Percentiles rank a stretch among this genome's conserved stretches.
Conservation (phyloP, 2,888 invertebrate genomes). For the Macrosoma leucophasiata region DNA sequence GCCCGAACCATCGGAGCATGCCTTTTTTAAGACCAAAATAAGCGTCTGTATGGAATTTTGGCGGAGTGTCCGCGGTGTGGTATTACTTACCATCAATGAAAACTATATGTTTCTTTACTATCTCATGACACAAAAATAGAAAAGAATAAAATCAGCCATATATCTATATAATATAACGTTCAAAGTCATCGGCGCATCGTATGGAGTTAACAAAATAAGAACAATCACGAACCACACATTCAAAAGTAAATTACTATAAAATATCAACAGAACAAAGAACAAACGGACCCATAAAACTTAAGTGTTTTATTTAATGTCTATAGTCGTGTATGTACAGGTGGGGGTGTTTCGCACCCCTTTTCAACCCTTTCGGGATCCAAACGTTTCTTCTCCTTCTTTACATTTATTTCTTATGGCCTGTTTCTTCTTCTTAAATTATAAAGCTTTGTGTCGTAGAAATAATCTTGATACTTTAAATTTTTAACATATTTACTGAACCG, state of each 20-base stretch:
- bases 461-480: slow-evolving; percentile 50
- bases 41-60: too few relatives aligned
- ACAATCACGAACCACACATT: neutral
- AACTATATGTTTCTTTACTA: too few relatives aligned
- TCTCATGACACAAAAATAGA: too few relatives aligned
- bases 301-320: slow-evolving; percentile 33
- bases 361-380: slow-evolving; percentile 73
- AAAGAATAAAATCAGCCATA: too few relatives aligned
- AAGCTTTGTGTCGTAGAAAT: slow-evolving; percentile 42
- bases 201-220: too few relatives aligned
- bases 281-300: slow-evolving; percentile 30
- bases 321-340: slow-evolving; percentile 50
- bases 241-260: slow-evolving; percentile 5
- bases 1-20: too few relatives aligned
- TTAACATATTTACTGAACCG: slow-evolving; percentile 14
- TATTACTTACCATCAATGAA: too few relatives aligned
- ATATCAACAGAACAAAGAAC: slow-evolving; percentile 31
- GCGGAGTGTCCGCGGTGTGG: too few relatives aligned
- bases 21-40: too few relatives aligned
- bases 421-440: slow-evolving; percentile 77
- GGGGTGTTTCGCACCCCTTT: slow-evolving; percentile 63
- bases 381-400: slow-evolving; percentile 74
- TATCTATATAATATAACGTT: too few relatives aligned
- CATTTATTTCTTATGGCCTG: slow-evolving; percentile 77
- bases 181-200: too few relatives aligned